A percentile compares a stretch with the other conserved stretches of the same genome.
These are phyloP conservation scores for Pseudopodoces humilis DNA, from an alignment of 2,113 vertebrate genomes.

Conservation along the genomic window DNA sequence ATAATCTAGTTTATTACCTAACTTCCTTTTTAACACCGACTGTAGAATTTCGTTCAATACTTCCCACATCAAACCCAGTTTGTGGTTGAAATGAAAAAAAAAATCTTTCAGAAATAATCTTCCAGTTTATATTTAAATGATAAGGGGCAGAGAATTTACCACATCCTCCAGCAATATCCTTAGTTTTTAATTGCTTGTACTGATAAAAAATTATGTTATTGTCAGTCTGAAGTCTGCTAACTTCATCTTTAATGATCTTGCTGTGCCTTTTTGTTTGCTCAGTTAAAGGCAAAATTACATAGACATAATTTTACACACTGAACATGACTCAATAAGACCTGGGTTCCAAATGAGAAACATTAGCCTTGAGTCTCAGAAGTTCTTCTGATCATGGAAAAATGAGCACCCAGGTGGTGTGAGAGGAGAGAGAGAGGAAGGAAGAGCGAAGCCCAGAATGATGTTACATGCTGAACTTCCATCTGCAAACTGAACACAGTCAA, in stretches of 20 bases:
- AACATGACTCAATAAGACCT: background rate
- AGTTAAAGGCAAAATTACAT: background rate
- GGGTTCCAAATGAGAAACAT: background rate
- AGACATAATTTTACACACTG: background rate
- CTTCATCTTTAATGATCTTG: background rate
- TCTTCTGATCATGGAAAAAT: background rate
- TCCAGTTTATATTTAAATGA: background rate
- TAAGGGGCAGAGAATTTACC: background rate
- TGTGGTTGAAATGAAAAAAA: conserved; percentile 3
- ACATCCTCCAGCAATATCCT: conserved; percentile 2
- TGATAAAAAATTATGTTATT: background rate
- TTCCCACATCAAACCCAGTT: background rate
- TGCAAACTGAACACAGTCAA: background rate
- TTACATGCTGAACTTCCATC: background rate
- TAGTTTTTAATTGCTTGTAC: conserved; percentile 3
- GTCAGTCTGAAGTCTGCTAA: background rate
- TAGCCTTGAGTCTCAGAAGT: background rate
- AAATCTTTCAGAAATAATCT: conserved; percentile 8
- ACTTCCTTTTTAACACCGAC: conserved; percentile 22
- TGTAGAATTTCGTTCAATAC: background rate
- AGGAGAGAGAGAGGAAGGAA: background rate
- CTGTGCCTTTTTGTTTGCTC: background rate
- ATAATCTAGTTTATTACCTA: conserved; percentile 28
- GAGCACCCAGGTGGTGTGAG: background rate
- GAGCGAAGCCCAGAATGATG: background rate